Evolutionary conservation across 2,888 invertebrate species (phyloP).

Genomic region (Hirtodrosophila alboralis): DNA sequence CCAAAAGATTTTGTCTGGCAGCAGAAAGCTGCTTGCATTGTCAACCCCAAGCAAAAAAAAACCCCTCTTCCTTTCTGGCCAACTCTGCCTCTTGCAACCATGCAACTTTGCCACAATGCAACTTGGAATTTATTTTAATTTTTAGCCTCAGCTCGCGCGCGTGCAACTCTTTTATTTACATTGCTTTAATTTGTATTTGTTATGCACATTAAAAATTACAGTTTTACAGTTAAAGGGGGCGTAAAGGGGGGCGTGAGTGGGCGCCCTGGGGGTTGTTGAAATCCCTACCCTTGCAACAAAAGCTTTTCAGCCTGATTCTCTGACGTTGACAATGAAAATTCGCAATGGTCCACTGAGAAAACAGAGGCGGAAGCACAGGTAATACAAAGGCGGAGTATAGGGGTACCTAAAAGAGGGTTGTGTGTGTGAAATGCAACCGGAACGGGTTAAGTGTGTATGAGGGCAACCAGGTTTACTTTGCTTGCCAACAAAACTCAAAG

Average conservation of each 20-base stretch:
- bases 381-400: background rate
- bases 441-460: slow-evolving; percentile 6
- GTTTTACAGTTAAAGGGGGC: slow-evolving; percentile 4
- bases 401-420: too few species aligned
- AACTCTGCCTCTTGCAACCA: background rate
- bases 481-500: slow-evolving; percentile 34
- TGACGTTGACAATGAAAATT: slow-evolving; percentile 52
- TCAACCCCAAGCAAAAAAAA: background rate
- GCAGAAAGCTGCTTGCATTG: slow-evolving; percentile 22
- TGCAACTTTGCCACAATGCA: slow-evolving; percentile 18
- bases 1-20: slow-evolving; percentile 22
- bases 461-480: slow-evolving; percentile 40
- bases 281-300: slow-evolving; percentile 43
- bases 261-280: slow-evolving; percentile 11
- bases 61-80: background rate
- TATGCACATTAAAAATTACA: slow-evolving; percentile 65
- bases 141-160: slow-evolving; percentile 41
- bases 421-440: slow-evolving; percentile 4
- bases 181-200: slow-evolving; percentile 71
- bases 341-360: slow-evolving; percentile 5
- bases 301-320: background rate
- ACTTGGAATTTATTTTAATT: slow-evolving; percentile 58
- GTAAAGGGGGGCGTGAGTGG: background rate
- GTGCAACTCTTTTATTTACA: slow-evolving; percentile 58
- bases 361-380: slow-evolving; percentile 1